A percentile compares a stretch with the other conserved stretches of the same genome.
These are phyloP conservation scores for Acomys russatus DNA, from an alignment of 2,797 vertebrate species.

Conservation along the genomic window DNA sequence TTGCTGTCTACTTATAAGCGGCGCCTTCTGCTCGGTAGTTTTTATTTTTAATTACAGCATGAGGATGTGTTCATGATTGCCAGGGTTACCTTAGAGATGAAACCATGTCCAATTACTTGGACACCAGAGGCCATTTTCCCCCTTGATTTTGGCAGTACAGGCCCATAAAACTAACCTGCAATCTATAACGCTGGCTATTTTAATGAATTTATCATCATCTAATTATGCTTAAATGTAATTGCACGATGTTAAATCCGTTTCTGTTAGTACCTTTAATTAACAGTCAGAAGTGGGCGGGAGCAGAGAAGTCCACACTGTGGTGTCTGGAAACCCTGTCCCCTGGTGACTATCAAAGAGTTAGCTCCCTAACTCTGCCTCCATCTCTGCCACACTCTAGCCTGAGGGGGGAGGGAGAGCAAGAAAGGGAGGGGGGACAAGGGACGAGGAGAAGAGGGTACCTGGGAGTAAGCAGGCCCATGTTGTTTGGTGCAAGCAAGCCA, in stretches of 20 bases:
- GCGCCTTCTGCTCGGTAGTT: conserved; percentile 21
- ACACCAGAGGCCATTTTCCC: conserved; percentile 75
- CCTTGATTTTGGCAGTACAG: conserved; percentile 66
- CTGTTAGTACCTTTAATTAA: conserved; percentile 69
- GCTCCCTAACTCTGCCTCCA: too few species aligned
- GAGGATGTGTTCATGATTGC: conserved; percentile 49
- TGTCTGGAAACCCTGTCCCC: not conserved
- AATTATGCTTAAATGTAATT: conserved; percentile 81
- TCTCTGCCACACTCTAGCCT: fast-evolving
- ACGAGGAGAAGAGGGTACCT: not conserved
- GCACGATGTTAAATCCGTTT: conserved; percentile 51
- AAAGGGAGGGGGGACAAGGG: not conserved
- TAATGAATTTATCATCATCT: conserved; percentile 78
- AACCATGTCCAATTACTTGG: conserved; percentile 42
- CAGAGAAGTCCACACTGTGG: not conserved
- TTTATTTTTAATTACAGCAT: conserved; percentile 82
- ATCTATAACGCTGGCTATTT: conserved; percentile 20
- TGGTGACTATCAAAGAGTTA: not conserved
- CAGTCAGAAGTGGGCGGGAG: not conserved
- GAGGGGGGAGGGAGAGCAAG: not conserved
- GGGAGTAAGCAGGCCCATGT: not conserved
- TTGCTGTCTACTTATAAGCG: not conserved
- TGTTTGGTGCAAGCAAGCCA: not conserved
- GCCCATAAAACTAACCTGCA: conserved; percentile 54
- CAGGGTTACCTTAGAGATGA: conserved; percentile 70